These are phyloP conservation scores for Cistogaster globosa DNA, from an alignment of 2,888 invertebrate genomes.

Conservation along the genomic window DNA sequence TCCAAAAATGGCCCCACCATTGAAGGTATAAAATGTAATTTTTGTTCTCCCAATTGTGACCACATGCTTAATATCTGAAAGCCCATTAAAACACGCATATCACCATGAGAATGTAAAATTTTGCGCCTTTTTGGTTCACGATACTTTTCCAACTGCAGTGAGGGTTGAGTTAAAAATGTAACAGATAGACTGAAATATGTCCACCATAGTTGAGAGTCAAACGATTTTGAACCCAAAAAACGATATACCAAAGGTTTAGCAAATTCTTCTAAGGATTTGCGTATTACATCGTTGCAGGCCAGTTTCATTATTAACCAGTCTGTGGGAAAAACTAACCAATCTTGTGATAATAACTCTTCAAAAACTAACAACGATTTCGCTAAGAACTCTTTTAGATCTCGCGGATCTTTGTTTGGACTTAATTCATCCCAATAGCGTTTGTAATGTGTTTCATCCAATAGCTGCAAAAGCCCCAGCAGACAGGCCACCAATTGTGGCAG, in stretches of 20 bases:
- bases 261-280: constrained; percentile 93
- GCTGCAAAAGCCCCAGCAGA: constrained; percentile 91
- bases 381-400: constrained; percentile 93
- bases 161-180: constrained; percentile 90
- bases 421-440: constrained; percentile 93
- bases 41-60: constrained; percentile 94
- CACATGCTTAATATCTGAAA: constrained; percentile 96
- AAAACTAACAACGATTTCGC: constrained; percentile 88
- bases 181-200: constrained; percentile 92
- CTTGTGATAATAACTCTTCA: constrained; percentile 82
- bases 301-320: constrained; percentile 97
- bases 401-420: constrained; percentile 86
- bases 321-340: constrained; percentile 87
- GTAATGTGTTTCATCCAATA: constrained; percentile 94
- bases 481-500: constrained; percentile 91
- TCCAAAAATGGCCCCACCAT: constrained; percentile 97
- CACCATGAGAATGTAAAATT: constrained; percentile 91
- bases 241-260: constrained; percentile 93
- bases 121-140: constrained; percentile 91
- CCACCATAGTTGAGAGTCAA: constrained; percentile 91
- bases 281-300: constrained; percentile 92
- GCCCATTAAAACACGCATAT: constrained; percentile 96
- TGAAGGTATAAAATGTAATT: constrained; percentile 94
- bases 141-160: constrained; percentile 91
- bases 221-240: constrained; percentile 89